Base-by-base conservation (phyloP, 2,113 vertebrate species). In the Dasyprocta punctata region DNA sequence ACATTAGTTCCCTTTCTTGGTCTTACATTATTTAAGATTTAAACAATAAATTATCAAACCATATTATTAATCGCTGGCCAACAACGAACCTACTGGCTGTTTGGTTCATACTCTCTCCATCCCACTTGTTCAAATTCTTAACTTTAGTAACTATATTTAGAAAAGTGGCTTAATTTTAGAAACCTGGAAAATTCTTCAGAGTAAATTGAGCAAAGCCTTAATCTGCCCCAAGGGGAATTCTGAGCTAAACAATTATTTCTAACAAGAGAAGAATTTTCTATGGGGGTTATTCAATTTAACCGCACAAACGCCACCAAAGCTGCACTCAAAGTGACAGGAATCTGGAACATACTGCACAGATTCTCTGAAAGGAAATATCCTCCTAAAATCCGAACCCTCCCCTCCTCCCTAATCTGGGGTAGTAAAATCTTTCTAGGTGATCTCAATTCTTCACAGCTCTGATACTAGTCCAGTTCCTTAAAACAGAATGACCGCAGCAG, bases 151-250 rank as follows among this genome's bases (percentile, higher is more conserved):
- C 98, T 97, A 97, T 95, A 90, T 98, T 98, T 98, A 98, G 98
- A 86, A 97, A 97, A 95, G 77, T 65, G 97, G 96, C 96, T 98
- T 98, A 97, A 97, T 96, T 98, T 98, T 97, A 97, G 97, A 97
- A 97, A 98, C 86, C 89, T 97, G 96, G 75, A 95, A 98, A 98
- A 98, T 98, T 98, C 98, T 97, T 98, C 95, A 16, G 88, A 98
- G 96, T 96, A 97, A 98, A 97, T 96, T 88, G 95, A 98, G 98
- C 98, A 98, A 97, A 98, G 95, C 94, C 92, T 97, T 97, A 96
- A 97, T 98, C 96, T 96, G 97, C 97, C 98, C 96, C 96, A 96
- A 94, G 97, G 96, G 97, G 93, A 98, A 97, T 96, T 95, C 95
- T 97, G 90, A 97, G 93, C 95, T 95, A 98, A 98, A 98, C 90